Evolutionary conservation across 2,888 invertebrate species (phyloP), one percentile per base, ranked within the genome.

Genomic region (Notodonta dromedarius): DNA sequence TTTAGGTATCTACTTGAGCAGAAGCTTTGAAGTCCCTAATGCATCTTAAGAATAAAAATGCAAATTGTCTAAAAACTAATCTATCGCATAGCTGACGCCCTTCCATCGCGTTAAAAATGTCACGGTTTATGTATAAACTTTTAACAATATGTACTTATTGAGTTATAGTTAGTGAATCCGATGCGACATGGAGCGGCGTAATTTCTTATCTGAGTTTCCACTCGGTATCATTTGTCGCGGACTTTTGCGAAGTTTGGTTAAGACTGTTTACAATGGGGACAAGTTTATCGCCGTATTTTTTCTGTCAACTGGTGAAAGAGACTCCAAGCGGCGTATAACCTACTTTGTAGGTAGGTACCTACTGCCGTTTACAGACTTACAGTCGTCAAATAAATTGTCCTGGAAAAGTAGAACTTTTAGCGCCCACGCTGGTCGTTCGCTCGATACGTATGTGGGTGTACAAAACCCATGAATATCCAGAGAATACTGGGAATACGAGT

Each of bases 381-480:
- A 44, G 42, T 13, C 44, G n/a, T 56, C 42, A 56, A 56, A 56
- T 56, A 56, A 44, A 56, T 56, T 24, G 55, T 16, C n/a, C 42
- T 12, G 12, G 42, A 56, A 56, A 44, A 56, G 56, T 44, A 24
- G 44, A 56, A 56, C 56, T 56, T 56, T 42, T 44, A 44, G 56
- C 56, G 44, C 56, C 56, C 56, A 56, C 56, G 56, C 24, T 12
- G 42, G 44, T 44, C n/a, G 56, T 24, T 56, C 44, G 16, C 39
- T 24, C 42, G 44, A 56, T 39, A 56, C 12, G 24, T 9, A 44
- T 5, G 56, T 56, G 56, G 56, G 56, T 44, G 56, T 42, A 42
- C 24, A 44, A 16, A 40, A 56, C 56, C 56, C 16, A 56, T 56
- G 56, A 56, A 16, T 13, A 14, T 14, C 39, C 24, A 5, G 56